A percentile compares a stretch with the other conserved stretches of the same genome.
phyloP scores from a whole-genome alignment of 2,888 invertebrate genomes.

The Morpho helenor region DNA sequence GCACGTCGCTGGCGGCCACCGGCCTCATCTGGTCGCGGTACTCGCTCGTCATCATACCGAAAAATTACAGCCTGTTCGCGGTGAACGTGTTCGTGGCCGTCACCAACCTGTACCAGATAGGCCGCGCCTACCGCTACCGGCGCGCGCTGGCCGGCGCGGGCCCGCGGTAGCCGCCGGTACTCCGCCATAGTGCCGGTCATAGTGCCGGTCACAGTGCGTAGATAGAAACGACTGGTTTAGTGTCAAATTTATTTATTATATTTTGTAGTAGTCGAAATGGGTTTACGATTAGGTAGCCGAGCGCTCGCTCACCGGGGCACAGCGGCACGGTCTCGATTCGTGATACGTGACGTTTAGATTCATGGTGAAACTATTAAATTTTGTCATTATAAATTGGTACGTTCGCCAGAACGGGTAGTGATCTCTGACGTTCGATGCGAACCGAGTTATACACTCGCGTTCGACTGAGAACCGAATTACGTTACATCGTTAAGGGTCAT shows the following conservation, averaged over 20 bases:
- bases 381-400: too few species aligned
- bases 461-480: too few species aligned
- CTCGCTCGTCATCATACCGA: conserved; percentile 97
- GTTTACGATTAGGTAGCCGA: too few species aligned
- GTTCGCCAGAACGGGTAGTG: too few species aligned
- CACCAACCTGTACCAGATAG: conserved; percentile 91
- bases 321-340: too few species aligned
- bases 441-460: too few species aligned
- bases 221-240: neutral
- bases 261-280: neutral
- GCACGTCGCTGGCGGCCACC: conserved; percentile 90
- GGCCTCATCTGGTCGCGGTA: conserved; percentile 97
- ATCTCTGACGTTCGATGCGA: too few species aligned
- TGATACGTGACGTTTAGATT: too few species aligned
- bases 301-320: too few species aligned
- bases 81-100: conserved; percentile 98
- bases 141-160: neutral
- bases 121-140: conserved; percentile 76
- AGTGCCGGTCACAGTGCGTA: neutral
- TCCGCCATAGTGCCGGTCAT: too few species aligned
- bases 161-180: neutral
- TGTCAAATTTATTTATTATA: neutral
- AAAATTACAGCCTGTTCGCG: conserved; percentile 95
- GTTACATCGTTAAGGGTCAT: too few species aligned
- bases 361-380: too few species aligned